phyloP scores from a whole-genome alignment of 2,888 invertebrate genomes.

The Morpho helenor region DNA sequence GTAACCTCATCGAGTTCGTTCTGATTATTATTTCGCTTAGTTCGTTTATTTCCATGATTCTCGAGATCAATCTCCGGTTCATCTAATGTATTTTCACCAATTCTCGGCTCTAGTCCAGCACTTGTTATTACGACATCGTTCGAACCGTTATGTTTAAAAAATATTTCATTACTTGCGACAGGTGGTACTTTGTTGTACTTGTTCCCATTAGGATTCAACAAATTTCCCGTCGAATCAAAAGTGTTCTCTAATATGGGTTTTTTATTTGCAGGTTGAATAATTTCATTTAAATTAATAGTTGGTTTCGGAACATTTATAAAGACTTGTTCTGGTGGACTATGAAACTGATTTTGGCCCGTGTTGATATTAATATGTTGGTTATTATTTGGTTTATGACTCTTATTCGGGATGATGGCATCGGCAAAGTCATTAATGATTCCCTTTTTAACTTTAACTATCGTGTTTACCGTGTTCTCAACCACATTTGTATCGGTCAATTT shows the following conservation, averaged over 20 bases:
- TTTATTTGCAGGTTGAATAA: background rate
- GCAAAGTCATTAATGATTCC: constrained; percentile 9
- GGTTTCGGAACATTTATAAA: background rate
- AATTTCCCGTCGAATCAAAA: too few relatives aligned
- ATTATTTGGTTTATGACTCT: constrained; percentile 2
- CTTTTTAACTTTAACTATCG: constrained; percentile 12
- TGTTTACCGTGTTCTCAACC: constrained; percentile 4
- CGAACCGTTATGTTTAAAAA: background rate
- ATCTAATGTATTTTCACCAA: background rate
- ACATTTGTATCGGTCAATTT: constrained; percentile 10
- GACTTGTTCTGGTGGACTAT: background rate
- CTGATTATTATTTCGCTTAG: background rate
- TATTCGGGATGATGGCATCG: constrained; percentile 2
- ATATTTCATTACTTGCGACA: background rate
- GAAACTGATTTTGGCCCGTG: background rate
- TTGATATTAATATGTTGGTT: background rate
- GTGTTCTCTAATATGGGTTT: background rate
- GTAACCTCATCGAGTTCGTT: background rate
- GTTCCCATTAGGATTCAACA: too few relatives aligned
- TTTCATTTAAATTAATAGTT: constrained; percentile 2
- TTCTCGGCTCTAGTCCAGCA: constrained; percentile 9
- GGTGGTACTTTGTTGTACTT: too few relatives aligned
- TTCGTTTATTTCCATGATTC: background rate
- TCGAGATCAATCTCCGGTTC: too few relatives aligned
- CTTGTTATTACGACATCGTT: background rate